Evolutionary conservation across 2,113 vertebrate species (phyloP).

Genomic region (Eurystomus gularis): DNA sequence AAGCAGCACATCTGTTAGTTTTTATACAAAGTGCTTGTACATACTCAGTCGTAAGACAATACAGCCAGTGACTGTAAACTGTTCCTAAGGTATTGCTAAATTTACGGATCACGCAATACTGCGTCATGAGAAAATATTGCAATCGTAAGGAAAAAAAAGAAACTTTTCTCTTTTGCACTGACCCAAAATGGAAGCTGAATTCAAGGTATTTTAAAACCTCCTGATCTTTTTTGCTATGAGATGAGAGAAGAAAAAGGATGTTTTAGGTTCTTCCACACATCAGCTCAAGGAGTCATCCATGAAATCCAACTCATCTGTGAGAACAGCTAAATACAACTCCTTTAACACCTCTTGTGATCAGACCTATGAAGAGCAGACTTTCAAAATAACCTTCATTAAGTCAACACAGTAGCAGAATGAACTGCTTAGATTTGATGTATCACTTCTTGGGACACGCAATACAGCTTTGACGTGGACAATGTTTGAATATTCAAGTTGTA

Average conservation of each 20-base stretch:
- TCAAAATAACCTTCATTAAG: background rate
- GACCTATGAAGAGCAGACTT: background rate
- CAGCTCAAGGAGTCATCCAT: background rate
- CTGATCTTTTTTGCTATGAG: background rate
- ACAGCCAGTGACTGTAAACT: background rate
- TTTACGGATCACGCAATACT: background rate
- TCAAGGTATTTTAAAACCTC: background rate
- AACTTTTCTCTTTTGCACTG: background rate
- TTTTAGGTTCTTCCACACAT: background rate
- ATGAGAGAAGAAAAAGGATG: background rate
- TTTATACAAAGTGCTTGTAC: background rate
- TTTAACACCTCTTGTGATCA: constrained; percentile 5
- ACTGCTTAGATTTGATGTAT: background rate
- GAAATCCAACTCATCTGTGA: background rate
- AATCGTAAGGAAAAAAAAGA: background rate
- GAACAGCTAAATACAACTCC: background rate
- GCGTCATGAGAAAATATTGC: too few relatives aligned
- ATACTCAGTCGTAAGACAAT: background rate
- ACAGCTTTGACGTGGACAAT: background rate
- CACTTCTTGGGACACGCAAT: background rate
- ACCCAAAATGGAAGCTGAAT: background rate
- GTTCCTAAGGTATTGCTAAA: background rate
- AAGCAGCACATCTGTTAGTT: background rate
- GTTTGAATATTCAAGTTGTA: background rate
- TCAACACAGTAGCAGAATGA: background rate